Evolutionary conservation across 2,797 vertebrate species (phyloP).

Genomic region (Potorous gilbertii): DNA sequence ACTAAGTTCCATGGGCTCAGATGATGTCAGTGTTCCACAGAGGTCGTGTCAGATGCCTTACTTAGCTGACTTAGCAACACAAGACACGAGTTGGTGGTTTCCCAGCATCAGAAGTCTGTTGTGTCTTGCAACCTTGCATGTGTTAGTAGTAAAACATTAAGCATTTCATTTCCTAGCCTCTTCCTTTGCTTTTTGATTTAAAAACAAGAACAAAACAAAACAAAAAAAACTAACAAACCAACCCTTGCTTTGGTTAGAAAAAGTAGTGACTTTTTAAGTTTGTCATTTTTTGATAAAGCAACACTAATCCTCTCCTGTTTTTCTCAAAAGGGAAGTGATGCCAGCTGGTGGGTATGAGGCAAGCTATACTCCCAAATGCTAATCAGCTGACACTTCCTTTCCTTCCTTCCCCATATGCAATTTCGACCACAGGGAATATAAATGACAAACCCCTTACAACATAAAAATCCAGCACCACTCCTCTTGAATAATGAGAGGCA

Average conservation of each 20-base stretch:
- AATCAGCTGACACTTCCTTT: constrained; percentile 60
- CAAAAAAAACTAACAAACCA: not conserved
- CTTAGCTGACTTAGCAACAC: constrained; percentile 1
- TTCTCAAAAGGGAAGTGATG: constrained; percentile 61
- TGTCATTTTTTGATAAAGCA: constrained; percentile 31
- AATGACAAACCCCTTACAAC: constrained; percentile 46
- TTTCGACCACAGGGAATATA: constrained; percentile 60
- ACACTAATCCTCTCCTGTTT: constrained; percentile 31
- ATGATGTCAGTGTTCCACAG: not conserved
- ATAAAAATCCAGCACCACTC: constrained; percentile 43
- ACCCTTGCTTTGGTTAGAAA: constrained; percentile 7
- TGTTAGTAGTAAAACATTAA: not conserved
- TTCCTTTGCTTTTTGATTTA: not conserved
- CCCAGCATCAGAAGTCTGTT: not conserved
- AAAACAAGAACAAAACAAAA: not conserved
- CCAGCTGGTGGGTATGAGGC: constrained; percentile 57
- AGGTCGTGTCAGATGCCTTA: not conserved
- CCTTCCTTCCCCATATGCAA: constrained; percentile 67
- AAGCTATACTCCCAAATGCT: constrained; percentile 50
- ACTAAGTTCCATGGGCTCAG: not conserved
- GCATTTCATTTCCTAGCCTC: not conserved
- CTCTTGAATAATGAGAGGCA: constrained; percentile 53
- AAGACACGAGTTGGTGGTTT: not conserved
- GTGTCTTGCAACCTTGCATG: not conserved
- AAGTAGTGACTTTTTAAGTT: constrained; percentile 17